These are phyloP conservation scores for Thymallus thymallus DNA, from an alignment of 2,113 vertebrate genomes.

Conservation along the genomic window DNA sequence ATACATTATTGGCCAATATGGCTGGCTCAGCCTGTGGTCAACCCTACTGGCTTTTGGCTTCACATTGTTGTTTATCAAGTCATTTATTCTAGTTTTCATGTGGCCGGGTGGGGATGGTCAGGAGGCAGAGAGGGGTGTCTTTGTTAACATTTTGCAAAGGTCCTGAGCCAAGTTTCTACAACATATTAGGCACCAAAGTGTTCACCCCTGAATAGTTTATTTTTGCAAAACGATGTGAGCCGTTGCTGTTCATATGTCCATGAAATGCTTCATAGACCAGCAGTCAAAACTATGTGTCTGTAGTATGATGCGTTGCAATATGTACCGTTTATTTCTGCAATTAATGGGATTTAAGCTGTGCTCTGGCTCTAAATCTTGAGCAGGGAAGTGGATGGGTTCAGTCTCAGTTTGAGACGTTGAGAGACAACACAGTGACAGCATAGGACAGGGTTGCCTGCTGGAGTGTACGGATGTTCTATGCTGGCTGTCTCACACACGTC, in stretches of 20 bases:
- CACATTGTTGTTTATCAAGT: conserved; percentile 9
- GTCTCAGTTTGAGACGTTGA: too few relatives aligned
- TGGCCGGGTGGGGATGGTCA: background rate
- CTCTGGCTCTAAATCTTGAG: too few relatives aligned
- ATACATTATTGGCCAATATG: conserved; percentile 42
- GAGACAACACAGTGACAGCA: background rate
- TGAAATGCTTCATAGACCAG: background rate
- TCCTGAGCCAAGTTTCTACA: conserved; percentile 26
- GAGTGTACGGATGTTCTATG: background rate
- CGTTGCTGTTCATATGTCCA: conserved; percentile 26
- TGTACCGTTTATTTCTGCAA: too few relatives aligned
- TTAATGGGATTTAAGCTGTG: too few relatives aligned
- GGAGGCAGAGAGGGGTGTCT: conserved; percentile 12
- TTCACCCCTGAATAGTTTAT: conserved; percentile 8
- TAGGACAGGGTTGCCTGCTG: conserved; percentile 22
- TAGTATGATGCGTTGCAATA: background rate
- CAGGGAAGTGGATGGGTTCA: too few relatives aligned
- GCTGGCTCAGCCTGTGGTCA: conserved; percentile 26
- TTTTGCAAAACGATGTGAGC: conserved; percentile 20
- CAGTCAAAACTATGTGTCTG: too few relatives aligned
- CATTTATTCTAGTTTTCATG: conserved; percentile 2
- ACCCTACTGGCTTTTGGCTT: conserved; percentile 12
- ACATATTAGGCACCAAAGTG: conserved; percentile 13
- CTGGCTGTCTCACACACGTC: background rate
- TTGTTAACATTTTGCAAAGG: conserved; percentile 30